phyloP scores from a whole-genome alignment of 2,113 vertebrate genomes.

The Tychaedon coryphoeus region DNA sequence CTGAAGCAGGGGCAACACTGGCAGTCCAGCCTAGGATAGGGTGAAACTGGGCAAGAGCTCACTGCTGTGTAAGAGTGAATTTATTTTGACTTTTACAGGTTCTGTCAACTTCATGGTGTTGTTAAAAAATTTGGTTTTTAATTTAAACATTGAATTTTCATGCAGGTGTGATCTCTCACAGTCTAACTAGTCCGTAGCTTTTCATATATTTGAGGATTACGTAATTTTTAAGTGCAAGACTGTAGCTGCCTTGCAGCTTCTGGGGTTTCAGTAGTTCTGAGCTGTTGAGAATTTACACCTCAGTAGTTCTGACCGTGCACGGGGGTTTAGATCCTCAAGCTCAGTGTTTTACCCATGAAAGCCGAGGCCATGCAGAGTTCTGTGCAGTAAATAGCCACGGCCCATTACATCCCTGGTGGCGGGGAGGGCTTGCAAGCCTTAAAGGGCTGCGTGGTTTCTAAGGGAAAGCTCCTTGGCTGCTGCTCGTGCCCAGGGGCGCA shows the following conservation, averaged over 20 bases:
- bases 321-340: background rate
- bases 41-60: background rate
- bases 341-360: background rate
- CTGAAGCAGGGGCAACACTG: background rate
- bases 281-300: background rate
- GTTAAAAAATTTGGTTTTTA: background rate
- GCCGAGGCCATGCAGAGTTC: background rate
- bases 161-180: background rate
- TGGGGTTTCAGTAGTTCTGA: background rate
- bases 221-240: background rate
- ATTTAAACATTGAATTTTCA: background rate
- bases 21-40: background rate
- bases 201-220: background rate
- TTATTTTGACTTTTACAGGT: background rate
- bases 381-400: background rate
- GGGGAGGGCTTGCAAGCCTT: background rate
- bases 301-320: fast-evolving
- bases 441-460: background rate
- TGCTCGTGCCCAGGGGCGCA: background rate
- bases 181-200: background rate
- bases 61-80: background rate
- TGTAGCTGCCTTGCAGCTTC: background rate
- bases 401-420: background rate
- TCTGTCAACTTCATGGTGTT: background rate
- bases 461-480: background rate